A percentile compares a stretch with the other conserved stretches of the same genome.
Conservation (phyloP, 2,888 invertebrate species). For the Odontothrips loti region DNA sequence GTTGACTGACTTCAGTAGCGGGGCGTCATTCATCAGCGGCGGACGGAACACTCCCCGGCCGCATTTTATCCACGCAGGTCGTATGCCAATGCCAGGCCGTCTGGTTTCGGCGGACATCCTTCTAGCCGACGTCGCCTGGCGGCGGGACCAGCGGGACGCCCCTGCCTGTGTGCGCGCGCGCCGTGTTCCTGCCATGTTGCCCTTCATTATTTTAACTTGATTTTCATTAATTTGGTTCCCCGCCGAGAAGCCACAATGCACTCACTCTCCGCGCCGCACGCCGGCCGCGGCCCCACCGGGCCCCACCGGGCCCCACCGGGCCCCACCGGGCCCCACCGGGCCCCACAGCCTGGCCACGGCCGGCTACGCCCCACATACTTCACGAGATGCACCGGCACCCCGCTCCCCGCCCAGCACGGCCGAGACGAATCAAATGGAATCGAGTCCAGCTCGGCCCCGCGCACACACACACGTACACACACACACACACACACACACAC, state of each 20-base stretch:
- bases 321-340: too few relatives aligned
- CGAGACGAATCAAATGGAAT: slow-evolving; percentile 7
- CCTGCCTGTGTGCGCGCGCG: neutral
- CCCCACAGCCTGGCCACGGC: too few relatives aligned
- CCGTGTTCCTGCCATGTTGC: slow-evolving; percentile 20
- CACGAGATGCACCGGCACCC: neutral
- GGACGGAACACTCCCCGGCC: too few relatives aligned
- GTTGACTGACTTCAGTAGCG: too few relatives aligned
- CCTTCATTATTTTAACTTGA: slow-evolving; percentile 27
- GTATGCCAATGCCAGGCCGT: too few relatives aligned
- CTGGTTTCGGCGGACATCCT: too few relatives aligned
- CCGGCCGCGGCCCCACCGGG: neutral
- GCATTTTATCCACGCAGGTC: too few relatives aligned
- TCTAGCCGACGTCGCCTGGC: neutral
- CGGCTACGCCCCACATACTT: slow-evolving; percentile 8
- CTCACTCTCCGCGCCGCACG: too few relatives aligned
- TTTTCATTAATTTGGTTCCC: slow-evolving; percentile 25
- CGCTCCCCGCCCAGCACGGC: neutral
- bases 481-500: too few relatives aligned
- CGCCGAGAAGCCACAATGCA: slow-evolving; percentile 21
- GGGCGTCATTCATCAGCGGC: too few relatives aligned
- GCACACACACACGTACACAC: too few relatives aligned
- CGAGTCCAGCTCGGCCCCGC: neutral
- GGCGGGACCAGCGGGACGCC: neutral
- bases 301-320: too few relatives aligned